Evolutionary conservation across 1,140 invertebrate species (phyloP), one percentile per base, ranked within the genome.

Genomic region (Neuroterus valhalla): DNA sequence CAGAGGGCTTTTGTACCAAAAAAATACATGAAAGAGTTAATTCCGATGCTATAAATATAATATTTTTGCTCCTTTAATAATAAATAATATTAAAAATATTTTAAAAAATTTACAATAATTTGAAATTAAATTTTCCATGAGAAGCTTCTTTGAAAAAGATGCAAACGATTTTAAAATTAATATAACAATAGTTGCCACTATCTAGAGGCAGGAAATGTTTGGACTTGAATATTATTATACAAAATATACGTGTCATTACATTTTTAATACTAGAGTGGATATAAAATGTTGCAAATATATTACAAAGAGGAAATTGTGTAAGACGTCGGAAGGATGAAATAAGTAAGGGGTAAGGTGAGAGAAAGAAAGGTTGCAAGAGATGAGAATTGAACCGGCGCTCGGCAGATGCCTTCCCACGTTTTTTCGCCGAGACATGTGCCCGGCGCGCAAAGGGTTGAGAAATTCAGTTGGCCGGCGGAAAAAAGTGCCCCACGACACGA

Each of bases 331-430:
- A 81, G 69, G 72, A 74, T 74, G 73, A 48, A 73, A 78, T 52
- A 72, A 46, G 75, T 72, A 75, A 77, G 74, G 74, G 50, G 75
- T n/a, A 45, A 72, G 62, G 15, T 52, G 74, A 74, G 75, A 76
- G 45, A 72, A 69, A 50, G 14, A 71, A 71, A 76, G 75, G 66
- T 76, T 68, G 42, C 38, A 75, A 75, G 50, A 79, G 76, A 74
- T 74, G 55, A 76, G 71, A 78, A 74, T 79, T 75, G 72, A 67
- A 74, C 72, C 69, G 70, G 62, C 72, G 79, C 80, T 81, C 84
- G 83, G 84, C 86, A 89, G 85, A 87, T 89, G 86, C 84, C 84
- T 85, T 86, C 81, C 81, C 84, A 86, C 84, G 82, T 89, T 89
- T 88, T 87, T 86, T 88, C 72, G 78, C 78, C 80, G 78, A 86